These are phyloP conservation scores for Anthopleura sola DNA, from an alignment of 64 coral and sea anemone species.

Conservation along the genomic window DNA sequence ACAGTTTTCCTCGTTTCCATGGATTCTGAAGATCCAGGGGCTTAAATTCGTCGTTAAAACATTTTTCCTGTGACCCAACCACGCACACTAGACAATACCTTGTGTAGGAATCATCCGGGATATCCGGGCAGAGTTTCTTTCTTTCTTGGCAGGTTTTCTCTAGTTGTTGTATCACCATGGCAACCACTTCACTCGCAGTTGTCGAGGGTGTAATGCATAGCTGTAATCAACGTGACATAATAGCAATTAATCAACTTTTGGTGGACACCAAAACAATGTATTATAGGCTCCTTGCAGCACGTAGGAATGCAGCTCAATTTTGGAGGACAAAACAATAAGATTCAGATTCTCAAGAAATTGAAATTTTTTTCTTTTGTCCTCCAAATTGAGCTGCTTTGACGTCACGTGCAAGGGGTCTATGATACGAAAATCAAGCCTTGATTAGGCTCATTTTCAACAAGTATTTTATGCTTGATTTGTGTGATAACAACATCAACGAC, in stretches of 20 bases:
- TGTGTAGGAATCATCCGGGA: conserved; percentile 54
- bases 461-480: no score
- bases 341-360: no score
- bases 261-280: no score
- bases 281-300: no score
- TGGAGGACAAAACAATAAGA: no score
- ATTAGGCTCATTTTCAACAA: no score
- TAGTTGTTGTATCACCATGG: conserved; percentile 77
- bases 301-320: no score
- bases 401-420: no score
- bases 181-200: conserved; percentile 74
- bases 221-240: conserved; percentile 22
- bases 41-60: conserved; percentile 90
- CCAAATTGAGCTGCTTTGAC: no score
- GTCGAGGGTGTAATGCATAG: conserved; percentile 78
- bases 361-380: no score
- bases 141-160: conserved; percentile 68
- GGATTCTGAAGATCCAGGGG: conserved; percentile 92
- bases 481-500: no score
- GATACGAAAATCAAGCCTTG: no score
- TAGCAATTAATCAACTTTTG: background rate
- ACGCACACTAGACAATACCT: conserved; percentile 86
- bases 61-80: conserved; percentile 84
- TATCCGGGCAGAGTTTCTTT: conserved; percentile 29
- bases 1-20: conserved; percentile 87